phyloP scores from a whole-genome alignment of 2,113 vertebrate genomes.

The Cephalopterus ornatus region DNA sequence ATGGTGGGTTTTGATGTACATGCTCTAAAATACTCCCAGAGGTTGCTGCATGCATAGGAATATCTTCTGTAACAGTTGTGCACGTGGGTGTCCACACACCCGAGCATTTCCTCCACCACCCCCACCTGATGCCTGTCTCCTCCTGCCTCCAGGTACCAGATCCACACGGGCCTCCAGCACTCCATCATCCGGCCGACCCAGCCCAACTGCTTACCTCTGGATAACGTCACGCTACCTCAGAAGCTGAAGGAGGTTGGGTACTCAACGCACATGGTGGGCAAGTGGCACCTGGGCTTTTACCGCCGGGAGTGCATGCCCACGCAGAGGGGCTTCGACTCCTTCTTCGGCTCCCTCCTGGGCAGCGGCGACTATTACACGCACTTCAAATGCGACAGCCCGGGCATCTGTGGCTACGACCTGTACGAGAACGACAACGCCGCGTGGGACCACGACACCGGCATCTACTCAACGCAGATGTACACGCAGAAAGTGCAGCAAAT shows the following conservation, averaged over 20 bases:
- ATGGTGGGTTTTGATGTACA: background rate
- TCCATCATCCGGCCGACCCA: conserved; percentile 93
- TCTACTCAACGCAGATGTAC: conserved; percentile 95
- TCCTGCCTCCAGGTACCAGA: conserved; percentile 86
- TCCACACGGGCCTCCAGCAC: conserved; percentile 96
- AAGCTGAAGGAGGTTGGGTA: conserved; percentile 93
- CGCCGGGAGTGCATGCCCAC: conserved; percentile 94
- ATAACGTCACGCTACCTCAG: conserved; percentile 91
- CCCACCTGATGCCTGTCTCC: background rate
- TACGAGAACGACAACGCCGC: conserved; percentile 92
- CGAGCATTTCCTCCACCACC: background rate
- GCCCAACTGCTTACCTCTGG: conserved; percentile 93
- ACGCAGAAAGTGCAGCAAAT: conserved; percentile 88
- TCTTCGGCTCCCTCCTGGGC: conserved; percentile 93
- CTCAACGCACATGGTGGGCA: conserved; percentile 96
- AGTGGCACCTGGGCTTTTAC: conserved; percentile 98
- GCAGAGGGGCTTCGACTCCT: conserved; percentile 91
- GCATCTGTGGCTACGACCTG: conserved; percentile 92
- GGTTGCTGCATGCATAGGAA: background rate
- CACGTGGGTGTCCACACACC: rapidly evolving
- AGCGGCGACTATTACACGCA: conserved; percentile 97
- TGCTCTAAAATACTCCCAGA: background rate
- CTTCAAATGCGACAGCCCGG: conserved; percentile 92
- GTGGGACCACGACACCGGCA: conserved; percentile 89
- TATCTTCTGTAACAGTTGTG: background rate